Percentiles rank a stretch among this genome's conserved stretches.
These are phyloP conservation scores for Brachionus manjavacas DNA, from an alignment of 1,140 invertebrate genomes.

Conservation along the genomic window DNA sequence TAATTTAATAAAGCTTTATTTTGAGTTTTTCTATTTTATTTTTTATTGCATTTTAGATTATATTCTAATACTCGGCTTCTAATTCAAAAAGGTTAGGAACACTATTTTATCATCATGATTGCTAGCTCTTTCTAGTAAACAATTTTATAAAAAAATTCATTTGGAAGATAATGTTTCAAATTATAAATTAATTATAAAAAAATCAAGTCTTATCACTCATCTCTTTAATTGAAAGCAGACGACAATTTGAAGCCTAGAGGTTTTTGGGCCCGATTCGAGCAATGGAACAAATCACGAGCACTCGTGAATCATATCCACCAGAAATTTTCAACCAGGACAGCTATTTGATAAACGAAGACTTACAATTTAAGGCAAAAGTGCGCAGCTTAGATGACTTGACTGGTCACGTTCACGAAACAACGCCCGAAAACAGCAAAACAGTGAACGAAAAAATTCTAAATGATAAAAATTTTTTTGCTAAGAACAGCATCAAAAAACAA, in stretches of 20 bases:
- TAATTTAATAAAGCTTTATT: not conserved
- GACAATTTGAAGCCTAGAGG: not conserved
- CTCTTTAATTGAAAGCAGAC: not conserved
- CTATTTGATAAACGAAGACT: not conserved
- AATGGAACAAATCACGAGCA: not conserved
- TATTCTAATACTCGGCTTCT: not conserved
- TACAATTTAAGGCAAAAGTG: not conserved
- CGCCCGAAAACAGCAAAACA: not conserved
- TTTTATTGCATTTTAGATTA: not conserved
- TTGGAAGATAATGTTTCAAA: not conserved
- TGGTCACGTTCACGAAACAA: not conserved
- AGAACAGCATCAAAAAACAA: constrained; percentile 1
- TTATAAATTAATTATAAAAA: not conserved
- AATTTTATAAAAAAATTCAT: not conserved
- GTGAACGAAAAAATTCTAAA: not conserved
- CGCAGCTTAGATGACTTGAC: not conserved
- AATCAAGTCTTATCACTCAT: not conserved
- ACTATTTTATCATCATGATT: not conserved
- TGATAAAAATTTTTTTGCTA: not conserved
- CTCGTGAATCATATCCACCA: not conserved
- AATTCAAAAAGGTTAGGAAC: not conserved
- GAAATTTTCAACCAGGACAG: not conserved
- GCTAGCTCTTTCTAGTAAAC: not conserved
- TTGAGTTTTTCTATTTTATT: not conserved
- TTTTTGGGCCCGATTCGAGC: not conserved